Base-by-base conservation (phyloP, 2,113 vertebrate species). In the Acinonyx jubatus region DNA sequence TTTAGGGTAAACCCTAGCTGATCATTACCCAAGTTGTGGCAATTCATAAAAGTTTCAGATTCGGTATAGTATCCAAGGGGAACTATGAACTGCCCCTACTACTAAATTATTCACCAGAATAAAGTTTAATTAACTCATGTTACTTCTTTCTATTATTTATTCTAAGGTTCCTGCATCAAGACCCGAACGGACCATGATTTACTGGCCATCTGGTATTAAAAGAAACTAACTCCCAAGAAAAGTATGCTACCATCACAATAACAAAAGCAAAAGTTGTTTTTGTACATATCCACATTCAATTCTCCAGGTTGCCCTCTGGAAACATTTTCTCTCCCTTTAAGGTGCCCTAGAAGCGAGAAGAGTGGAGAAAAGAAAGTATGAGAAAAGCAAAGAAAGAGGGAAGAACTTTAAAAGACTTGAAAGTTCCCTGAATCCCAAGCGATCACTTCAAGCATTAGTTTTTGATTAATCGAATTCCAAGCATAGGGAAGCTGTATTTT, bases 41-140 rank as follows among this genome's bases (percentile, higher is more conserved):
- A 93, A 96, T 73, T 74, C 87, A 95, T 5, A 33, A 48, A 85
- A 89, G 38, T 88, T 91, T 36, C 78, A 92, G 65, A 91, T 63
- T 91, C 71, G 31, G 7, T 15, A 3, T n/a, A 71, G 63, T 71
- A 87, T 48, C 41, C 27, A 82, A 89, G 48, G 94, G n/a, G 5
- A 95, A 84, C 27, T 80, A 84, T 27, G 74, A 91, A 85, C 65
- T 78, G 13, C 27, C 66, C 71, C 33, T 6, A 81, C 10, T 85
- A 91, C 18, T 94, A 92, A 91, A 52, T 74, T 66, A 94, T n/a
- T 41, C 18, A 84, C 33, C 45, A 81, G 3, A 80, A 63, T 33
- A 63, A 90, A 78, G 4, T 73, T 92, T 87, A 89, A 96, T 27
- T 31, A 92, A 97, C 38, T 87, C 45, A 63, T 78, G 93, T 95